phyloP scores from a whole-genome alignment of 2,797 vertebrate genomes.

The Coendou prehensilis region DNA sequence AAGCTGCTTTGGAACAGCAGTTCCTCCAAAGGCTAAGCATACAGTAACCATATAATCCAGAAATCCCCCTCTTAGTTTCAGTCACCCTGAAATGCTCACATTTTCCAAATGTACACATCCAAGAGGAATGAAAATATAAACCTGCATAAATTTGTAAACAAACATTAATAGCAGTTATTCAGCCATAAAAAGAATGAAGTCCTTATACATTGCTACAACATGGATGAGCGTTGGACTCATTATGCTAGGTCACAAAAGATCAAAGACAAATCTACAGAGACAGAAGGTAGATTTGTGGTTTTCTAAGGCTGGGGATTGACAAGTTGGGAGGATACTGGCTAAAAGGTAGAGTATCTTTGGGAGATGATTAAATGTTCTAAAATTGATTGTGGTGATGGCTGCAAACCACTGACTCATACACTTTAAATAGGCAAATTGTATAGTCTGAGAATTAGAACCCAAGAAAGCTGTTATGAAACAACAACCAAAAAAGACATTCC shows the following conservation, averaged over 20 bases:
- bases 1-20: not conserved
- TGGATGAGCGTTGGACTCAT: not conserved
- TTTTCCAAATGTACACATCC: not conserved
- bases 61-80: constrained; percentile 51
- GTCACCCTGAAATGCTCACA: not conserved
- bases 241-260: constrained; percentile 17
- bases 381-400: not conserved
- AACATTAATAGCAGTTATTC: not conserved
- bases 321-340: not conserved
- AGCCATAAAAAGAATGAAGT: constrained; percentile 22
- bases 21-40: constrained; percentile 10
- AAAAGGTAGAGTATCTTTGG: not conserved
- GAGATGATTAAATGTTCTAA: constrained; percentile 34
- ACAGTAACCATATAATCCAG: not conserved
- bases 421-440: not conserved
- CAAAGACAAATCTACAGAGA: not conserved
- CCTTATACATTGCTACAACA: not conserved
- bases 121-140: constrained; percentile 26
- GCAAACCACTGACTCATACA: not conserved
- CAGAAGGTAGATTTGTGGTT: not conserved
- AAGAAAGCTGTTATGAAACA: not conserved
- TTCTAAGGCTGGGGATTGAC: not conserved
- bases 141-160: not conserved
- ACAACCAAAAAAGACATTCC: not conserved
- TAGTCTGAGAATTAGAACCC: not conserved